These are phyloP conservation scores for Ondatra zibethicus DNA, from an alignment of 2,113 vertebrate genomes.

Conservation along the genomic window DNA sequence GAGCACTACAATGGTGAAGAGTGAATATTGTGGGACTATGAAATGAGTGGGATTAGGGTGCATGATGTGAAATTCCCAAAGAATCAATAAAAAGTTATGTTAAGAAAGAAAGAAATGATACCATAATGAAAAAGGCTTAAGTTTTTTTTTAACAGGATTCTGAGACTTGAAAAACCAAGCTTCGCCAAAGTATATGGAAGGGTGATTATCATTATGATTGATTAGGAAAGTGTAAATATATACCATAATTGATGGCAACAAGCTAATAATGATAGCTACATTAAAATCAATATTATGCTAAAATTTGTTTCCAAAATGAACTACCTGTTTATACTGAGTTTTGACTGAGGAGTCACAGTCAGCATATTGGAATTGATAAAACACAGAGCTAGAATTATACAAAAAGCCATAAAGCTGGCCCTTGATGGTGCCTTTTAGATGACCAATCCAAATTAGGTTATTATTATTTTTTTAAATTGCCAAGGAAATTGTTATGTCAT, in stretches of 20 bases:
- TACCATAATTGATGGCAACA: not conserved
- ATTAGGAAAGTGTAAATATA: constrained; percentile 13
- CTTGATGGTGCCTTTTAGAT: constrained; percentile 36
- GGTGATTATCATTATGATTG: not conserved
- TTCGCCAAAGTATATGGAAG: not conserved
- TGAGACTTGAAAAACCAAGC: not conserved
- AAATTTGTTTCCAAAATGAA: constrained; percentile 14
- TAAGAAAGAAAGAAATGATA: too few species aligned
- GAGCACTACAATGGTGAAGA: too few species aligned
- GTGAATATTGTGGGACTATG: too few species aligned
- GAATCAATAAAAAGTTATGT: too few species aligned
- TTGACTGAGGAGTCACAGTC: not conserved
- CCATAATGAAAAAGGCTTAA: not conserved
- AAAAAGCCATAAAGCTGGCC: not conserved
- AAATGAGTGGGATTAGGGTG: too few species aligned
- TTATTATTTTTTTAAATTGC: constrained; percentile 9
- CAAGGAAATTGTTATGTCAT: constrained; percentile 26
- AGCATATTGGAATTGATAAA: not conserved
- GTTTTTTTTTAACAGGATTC: not conserved
- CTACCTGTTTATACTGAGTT: not conserved
- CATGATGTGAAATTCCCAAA: too few species aligned
- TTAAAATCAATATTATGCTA: not conserved
- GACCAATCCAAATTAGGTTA: not conserved
- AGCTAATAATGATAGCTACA: not conserved
- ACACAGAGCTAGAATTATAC: constrained; percentile 7